phyloP scores from a whole-genome alignment of 2,113 vertebrate genomes.

The Steatornis caripensis region DNA sequence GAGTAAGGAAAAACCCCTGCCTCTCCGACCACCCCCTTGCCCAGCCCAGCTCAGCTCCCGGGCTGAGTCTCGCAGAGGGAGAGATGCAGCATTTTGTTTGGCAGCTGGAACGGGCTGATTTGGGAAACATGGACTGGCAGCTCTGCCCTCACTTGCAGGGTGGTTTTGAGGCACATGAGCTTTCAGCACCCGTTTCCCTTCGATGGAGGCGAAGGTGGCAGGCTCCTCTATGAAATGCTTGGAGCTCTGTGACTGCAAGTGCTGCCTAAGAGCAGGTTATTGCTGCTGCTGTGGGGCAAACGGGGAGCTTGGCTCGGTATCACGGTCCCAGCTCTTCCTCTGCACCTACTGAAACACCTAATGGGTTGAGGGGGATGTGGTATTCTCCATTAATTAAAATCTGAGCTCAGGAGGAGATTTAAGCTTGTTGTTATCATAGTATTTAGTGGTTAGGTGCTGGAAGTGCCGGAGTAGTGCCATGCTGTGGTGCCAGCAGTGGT shows the following conservation, averaged over 20 bases:
- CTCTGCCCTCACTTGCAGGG: neutral
- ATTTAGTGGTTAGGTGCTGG: neutral
- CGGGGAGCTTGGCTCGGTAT: rapidly evolving
- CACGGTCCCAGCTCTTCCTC: rapidly evolving
- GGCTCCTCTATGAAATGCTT: too few relatives aligned
- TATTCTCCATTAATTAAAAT: neutral
- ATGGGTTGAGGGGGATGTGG: neutral
- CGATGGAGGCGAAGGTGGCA: neutral
- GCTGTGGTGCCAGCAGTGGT: neutral
- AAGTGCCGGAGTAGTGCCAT: neutral
- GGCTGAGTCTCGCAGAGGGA: neutral
- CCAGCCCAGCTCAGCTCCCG: neutral
- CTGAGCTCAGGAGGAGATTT: neutral
- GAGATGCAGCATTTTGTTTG: neutral
- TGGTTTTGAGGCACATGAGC: neutral
- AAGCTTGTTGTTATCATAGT: neutral
- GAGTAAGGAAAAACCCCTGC: neutral
- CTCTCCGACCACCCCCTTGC: rapidly evolving
- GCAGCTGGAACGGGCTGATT: neutral
- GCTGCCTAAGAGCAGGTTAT: neutral
- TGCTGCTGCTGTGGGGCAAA: neutral
- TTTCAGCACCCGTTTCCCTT: neutral
- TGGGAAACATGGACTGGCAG: neutral
- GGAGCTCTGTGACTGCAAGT: neutral
- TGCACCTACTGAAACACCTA: neutral